phyloP scores from a whole-genome alignment of 2,797 vertebrate genomes.

The Babyrousa celebensis region DNA sequence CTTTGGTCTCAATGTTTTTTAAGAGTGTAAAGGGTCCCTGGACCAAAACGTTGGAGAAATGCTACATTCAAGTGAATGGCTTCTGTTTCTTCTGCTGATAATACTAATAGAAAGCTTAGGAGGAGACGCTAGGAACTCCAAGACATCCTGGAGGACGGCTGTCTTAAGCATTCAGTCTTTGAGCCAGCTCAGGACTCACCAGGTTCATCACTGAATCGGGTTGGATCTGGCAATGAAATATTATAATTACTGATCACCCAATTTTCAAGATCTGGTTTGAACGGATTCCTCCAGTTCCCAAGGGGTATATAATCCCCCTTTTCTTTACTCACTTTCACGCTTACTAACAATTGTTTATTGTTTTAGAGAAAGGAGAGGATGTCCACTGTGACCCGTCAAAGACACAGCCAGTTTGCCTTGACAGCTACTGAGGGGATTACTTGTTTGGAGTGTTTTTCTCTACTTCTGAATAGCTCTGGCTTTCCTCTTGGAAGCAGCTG shows the following conservation, averaged over 20 bases:
- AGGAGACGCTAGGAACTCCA: too few species aligned
- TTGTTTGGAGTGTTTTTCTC: slow-evolving; percentile 78
- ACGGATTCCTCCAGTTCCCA: slow-evolving; percentile 40
- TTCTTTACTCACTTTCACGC: slow-evolving; percentile 28
- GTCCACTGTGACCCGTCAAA: slow-evolving; percentile 79
- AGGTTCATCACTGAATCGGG: neutral
- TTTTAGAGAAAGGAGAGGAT: slow-evolving; percentile 72
- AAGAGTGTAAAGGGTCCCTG: neutral
- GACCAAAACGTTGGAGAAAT: neutral
- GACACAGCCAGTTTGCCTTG: slow-evolving; percentile 75
- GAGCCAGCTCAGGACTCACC: neutral
- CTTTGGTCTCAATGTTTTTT: neutral
- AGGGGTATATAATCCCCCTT: slow-evolving; percentile 13
- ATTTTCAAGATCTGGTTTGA: slow-evolving; percentile 50
- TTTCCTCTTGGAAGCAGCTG: slow-evolving; percentile 83
- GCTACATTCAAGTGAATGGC: neutral
- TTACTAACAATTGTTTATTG: slow-evolving; percentile 76
- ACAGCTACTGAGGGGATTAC: slow-evolving; percentile 76
- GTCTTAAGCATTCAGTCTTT: neutral
- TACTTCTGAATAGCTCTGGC: slow-evolving; percentile 82
- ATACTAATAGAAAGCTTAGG: neutral
- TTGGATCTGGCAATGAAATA: neutral
- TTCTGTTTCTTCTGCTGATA: neutral
- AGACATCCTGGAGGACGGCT: neutral
- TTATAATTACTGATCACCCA: neutral